Base-by-base conservation (phyloP, 2,797 vertebrate genomes). In the Enteromius thamalakanensis region DNA sequence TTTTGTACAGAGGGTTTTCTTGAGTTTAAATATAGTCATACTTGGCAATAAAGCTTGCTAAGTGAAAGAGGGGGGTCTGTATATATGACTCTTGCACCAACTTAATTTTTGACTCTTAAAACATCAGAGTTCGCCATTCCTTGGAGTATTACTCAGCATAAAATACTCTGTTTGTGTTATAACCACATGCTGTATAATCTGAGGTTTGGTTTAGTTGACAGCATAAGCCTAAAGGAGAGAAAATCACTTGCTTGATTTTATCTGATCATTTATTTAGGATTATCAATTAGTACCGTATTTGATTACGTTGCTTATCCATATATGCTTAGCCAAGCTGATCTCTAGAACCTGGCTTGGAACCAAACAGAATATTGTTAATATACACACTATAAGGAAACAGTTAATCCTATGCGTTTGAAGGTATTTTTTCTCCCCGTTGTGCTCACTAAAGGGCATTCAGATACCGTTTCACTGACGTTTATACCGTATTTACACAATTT, bases 271-370 rank as follows among this genome's bases (percentile, higher is more conserved):
- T 64, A 32, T 32, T 32, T 32, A 17, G 29, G 15, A 17, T 64
- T 17, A 19, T 47, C 29, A 17, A 14, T 47, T 47, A 26, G 69
- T 26, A 64, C 69, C 21, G 21, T 6, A 6, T 4, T 74, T 62
- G 21, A 40, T 40, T 55, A 17, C 47, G 58, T 37, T 81, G 45
- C 65, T 81, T 74, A 21, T 81, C 65, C 65, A 65, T 65, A 14
- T 34, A n/a, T n/a, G n/a, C n/a, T n/a, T n/a, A 72, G 29, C 42
- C 47, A 34, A 17, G 47, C 19, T 32, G 62, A 64, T 32, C 2
- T 72, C 7, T n/a, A 17, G 40, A 70, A 81, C 34, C 32, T 15
- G 53, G 19, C 21, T 81, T n/a, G n/a, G 19, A 70, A 55, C 14
- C 40, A 8, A 79, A 55, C 34, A 42, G 14, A 53, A 42, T 40